Base-by-base conservation (phyloP, 2,113 vertebrate genomes). In the Lates calcarifer region DNA sequence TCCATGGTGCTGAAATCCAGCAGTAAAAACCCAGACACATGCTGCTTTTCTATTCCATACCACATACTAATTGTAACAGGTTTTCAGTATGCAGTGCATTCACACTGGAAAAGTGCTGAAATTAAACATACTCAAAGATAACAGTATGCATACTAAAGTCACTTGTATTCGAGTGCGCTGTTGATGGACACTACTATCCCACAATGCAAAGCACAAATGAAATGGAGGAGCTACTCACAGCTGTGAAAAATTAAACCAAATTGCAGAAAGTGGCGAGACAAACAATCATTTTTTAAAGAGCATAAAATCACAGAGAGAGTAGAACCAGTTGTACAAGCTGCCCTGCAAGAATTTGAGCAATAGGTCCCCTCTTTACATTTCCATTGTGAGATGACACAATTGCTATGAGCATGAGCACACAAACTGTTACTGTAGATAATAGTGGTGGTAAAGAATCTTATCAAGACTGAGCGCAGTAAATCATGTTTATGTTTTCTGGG, bases 1-100 rank as follows among this genome's bases (percentile, higher is more conserved):
- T 89, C 89, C 90, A n/a, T 87, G 91, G 91, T 90, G 62, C 89
- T 90, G 92, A 92, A 89, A 89, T 8, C 18, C 49, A 63, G 3
- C 35, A 29, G 49, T 6, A 13, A 43, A 24, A 73, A 63, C 45
- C 6, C 31, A 26, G 33, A 60, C 35, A 43, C 5, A 57, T 17
- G 41, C 65, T 49, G 22, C 43, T 55, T 68, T 51, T 17, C 58
- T 15, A 12, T 62, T 72, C 29, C 24, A 67, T 43, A 47, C 24
- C 31, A 79, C 64, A 69, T 6, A 33, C 35, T 47, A 33, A 87
- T 57, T 77, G 51, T 41, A 61, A 58, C 17, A 61, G 39, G 6
- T 17, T 66, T 56, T 87, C 69, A 69, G 76, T 72, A 89, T 85
- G 83, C 83, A 83, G 63, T 70, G 20, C 33, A 49, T 55, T 60